Base-by-base conservation (phyloP, 2,888 invertebrate species). In the Meandrusa payeni region DNA sequence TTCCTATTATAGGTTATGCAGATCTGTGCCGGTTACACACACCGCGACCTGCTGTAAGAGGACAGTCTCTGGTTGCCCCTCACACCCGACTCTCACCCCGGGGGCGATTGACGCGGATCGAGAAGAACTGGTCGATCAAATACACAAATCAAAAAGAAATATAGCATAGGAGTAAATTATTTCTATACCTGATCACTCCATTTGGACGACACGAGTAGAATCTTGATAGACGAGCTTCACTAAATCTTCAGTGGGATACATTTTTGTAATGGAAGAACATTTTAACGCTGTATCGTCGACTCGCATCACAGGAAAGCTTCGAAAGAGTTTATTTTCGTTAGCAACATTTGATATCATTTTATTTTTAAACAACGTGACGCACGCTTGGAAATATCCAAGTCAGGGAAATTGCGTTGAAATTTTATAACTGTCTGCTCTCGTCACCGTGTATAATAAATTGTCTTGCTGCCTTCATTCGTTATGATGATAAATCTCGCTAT, bases 351-450 rank as follows among this genome's bases (percentile, higher is more conserved):
- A 67, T 56, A 57, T 53, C 48, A 59, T 63, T 57, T 64, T 59
- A 61, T 71, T 68, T 69, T 70, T 71, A 67, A 66, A 60, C 65
- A 57, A 55, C 69, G 63, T 77, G 77, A 81, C 79, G 80, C 79
- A 77, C 69, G 60, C 55, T 59, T 60, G 50, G 58, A 69, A 68
- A 67, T 62, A 64, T 59, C 61, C 60, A 60, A 64, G 55, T 57
- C 59, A 57, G 59, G 65, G 61, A 66, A 68, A 66, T 67, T 59
- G 66, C 63, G 56, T 68, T 60, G 61, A 68, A 66, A 60, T 63
- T 69, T 67, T 71, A 73, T 69, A 66, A 63, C 61, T 33, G 46
- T 47, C 47, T 44, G 44, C 52, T 38, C 32, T 51, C 50, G 48
- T 47, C 50, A 52, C 41, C 46, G 48, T 27, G 37, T 47, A 46